phyloP scores from a whole-genome alignment of 2,888 invertebrate species.

The Griposia aprilina region DNA sequence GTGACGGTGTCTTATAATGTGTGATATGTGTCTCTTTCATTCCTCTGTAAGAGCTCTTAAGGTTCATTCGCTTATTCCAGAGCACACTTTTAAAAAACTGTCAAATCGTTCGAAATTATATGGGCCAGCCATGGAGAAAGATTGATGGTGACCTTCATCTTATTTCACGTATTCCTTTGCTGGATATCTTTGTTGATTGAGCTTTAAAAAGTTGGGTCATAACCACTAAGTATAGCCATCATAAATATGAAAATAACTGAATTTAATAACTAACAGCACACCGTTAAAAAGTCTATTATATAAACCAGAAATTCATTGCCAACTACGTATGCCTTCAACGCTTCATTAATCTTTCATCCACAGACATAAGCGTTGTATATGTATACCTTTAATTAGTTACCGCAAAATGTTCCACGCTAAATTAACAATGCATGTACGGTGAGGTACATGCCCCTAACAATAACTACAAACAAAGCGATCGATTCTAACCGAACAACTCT shows the following conservation, averaged over 20 bases:
- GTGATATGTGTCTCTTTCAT: slow-evolving; percentile 33
- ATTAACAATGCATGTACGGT: slow-evolving; percentile 56
- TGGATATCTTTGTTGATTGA: neutral
- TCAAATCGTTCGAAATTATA: neutral
- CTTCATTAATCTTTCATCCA: slow-evolving; percentile 63
- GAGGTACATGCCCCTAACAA: slow-evolving; percentile 38
- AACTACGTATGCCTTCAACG: slow-evolving; percentile 41
- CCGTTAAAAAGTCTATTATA: slow-evolving; percentile 33
- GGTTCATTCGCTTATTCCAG: neutral
- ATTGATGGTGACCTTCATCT: neutral
- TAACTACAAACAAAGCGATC: slow-evolving; percentile 54
- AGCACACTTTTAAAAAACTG: neutral
- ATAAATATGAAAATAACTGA: slow-evolving; percentile 16
- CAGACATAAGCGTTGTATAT: slow-evolving; percentile 45
- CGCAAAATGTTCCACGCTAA: slow-evolving; percentile 58
- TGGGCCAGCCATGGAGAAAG: too few species aligned
- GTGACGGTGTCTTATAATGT: slow-evolving; percentile 39
- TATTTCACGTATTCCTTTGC: neutral
- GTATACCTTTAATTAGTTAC: slow-evolving; percentile 59
- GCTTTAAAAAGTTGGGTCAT: neutral
- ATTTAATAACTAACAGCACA: neutral
- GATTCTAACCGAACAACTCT: slow-evolving; percentile 53
- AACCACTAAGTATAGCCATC: neutral
- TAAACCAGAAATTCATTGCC: slow-evolving; percentile 42
- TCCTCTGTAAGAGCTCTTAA: slow-evolving; percentile 17